Percentiles rank a stretch among this genome's conserved stretches.
Conservation (phyloP, 1,140 invertebrate genomes). For the Diabrotica undecimpunctata region DNA sequence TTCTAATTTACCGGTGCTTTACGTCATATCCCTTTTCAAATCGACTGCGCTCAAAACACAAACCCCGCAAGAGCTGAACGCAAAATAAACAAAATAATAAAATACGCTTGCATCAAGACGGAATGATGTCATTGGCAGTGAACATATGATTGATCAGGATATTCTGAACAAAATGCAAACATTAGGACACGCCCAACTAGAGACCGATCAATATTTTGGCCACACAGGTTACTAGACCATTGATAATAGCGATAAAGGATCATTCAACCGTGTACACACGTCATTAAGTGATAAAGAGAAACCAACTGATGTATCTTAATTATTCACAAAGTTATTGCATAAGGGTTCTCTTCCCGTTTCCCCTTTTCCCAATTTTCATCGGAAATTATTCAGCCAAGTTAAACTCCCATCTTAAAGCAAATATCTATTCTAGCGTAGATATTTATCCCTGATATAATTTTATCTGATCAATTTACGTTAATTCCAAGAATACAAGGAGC, state of each 20-base stretch:
- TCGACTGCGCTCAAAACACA: not conserved
- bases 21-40: not conserved
- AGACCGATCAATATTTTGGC: constrained; percentile 13
- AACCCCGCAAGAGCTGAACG: not conserved
- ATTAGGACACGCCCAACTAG: constrained; percentile 11
- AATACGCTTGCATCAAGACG: not conserved
- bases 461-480: too few relatives aligned
- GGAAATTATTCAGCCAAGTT: not conserved
- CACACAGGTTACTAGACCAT: constrained; percentile 11
- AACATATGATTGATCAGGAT: constrained; percentile 10
- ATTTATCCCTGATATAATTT: too few relatives aligned
- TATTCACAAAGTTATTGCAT: not conserved
- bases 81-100: not conserved
- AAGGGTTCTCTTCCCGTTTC: not conserved
- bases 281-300: not conserved
- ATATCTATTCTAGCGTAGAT: too few relatives aligned
- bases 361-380: constrained; percentile 1
- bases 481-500: too few relatives aligned
- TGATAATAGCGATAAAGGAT: constrained; percentile 3
- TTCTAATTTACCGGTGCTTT: not conserved
- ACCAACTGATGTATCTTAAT: not conserved
- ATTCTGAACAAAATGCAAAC: constrained; percentile 3
- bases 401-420: not conserved
- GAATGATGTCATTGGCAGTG: constrained; percentile 6
- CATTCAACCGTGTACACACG: constrained; percentile 4